These are phyloP conservation scores for Microcebus griseorufus DNA, from an alignment of 2,113 vertebrate genomes.

Conservation along the genomic window DNA sequence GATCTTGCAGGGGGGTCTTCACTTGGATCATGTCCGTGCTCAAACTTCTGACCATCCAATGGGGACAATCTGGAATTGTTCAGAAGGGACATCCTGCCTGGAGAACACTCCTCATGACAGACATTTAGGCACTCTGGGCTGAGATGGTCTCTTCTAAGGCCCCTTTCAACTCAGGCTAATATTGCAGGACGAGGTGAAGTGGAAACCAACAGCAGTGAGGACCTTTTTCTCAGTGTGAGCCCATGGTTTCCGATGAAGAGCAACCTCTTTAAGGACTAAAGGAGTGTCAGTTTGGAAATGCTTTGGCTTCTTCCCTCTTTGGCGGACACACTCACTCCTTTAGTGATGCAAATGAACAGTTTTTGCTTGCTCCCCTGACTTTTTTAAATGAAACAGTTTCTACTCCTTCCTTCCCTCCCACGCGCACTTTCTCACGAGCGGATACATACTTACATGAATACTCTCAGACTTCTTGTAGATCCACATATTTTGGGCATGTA, in stretches of 20 bases:
- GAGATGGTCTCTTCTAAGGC: not conserved
- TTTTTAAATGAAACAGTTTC: constrained; percentile 50
- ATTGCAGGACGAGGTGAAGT: fast-evolving
- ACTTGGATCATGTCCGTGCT: not conserved
- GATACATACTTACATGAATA: constrained; percentile 33
- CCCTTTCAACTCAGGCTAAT: not conserved
- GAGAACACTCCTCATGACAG: not conserved
- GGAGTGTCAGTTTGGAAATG: not conserved
- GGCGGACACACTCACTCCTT: not conserved
- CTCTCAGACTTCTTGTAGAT: constrained; percentile 57
- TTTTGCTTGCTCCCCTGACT: constrained; percentile 38
- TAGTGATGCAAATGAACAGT: not conserved
- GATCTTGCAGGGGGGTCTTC: not conserved
- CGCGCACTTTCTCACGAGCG: constrained; percentile 73
- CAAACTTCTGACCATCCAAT: not conserved
- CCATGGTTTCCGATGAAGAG: not conserved
- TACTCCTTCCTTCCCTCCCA: constrained; percentile 64
- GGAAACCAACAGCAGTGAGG: not conserved
- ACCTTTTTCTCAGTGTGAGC: not conserved
- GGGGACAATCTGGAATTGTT: not conserved
- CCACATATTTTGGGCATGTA: constrained; percentile 71
- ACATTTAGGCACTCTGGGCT: not conserved
- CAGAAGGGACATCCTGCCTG: not conserved
- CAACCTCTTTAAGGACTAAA: not conserved
- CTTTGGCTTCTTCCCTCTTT: not conserved